Evolutionary conservation across 2,797 vertebrate species (phyloP).

Genomic region (Artibeus jamaicensis): DNA sequence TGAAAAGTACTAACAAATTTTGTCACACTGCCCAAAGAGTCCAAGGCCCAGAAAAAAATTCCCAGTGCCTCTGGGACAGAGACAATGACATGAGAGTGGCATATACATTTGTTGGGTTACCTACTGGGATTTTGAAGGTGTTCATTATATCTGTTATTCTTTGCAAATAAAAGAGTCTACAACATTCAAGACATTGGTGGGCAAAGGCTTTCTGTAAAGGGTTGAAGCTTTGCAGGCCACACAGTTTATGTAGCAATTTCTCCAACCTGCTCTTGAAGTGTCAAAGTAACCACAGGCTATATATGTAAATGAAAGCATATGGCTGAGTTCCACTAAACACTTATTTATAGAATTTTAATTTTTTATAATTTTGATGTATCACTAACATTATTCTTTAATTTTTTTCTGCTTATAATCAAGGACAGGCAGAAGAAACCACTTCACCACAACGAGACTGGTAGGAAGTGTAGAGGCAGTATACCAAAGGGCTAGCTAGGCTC

Average conservation of each 20-base stretch:
- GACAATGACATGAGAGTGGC: background rate
- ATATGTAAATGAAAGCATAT: background rate
- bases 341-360: background rate
- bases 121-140: background rate
- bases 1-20: background rate
- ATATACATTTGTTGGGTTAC: background rate
- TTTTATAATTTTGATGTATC: background rate
- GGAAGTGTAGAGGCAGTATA: background rate
- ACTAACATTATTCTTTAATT: background rate
- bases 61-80: background rate
- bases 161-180: background rate
- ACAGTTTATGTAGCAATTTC: background rate
- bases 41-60: background rate
- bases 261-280: background rate
- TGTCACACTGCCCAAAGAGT: background rate
- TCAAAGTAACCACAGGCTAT: background rate
- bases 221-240: background rate
- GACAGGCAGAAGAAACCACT: background rate
- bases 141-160: background rate
- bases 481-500: background rate
- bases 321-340: background rate
- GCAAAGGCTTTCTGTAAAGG: background rate
- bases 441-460: background rate
- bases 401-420: background rate
- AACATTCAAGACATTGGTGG: background rate